phyloP scores from a whole-genome alignment of 2,113 vertebrate genomes.

The Erythrolamprus reginae region DNA sequence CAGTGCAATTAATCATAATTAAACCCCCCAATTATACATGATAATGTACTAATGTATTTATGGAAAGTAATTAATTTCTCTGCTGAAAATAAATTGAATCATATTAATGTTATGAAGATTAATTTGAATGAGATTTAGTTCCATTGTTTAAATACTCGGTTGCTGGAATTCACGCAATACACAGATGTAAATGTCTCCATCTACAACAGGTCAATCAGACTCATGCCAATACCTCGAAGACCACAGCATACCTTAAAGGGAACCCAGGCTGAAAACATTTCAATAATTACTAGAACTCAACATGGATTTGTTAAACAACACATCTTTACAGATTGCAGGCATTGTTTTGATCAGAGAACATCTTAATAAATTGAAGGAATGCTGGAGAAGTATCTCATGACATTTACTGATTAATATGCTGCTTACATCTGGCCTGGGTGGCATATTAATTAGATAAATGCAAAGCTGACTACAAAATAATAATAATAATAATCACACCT shows the following conservation, averaged over 20 bases:
- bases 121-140: constrained; percentile 38
- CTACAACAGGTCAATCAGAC: not conserved
- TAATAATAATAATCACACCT: not conserved
- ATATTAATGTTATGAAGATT: constrained; percentile 45
- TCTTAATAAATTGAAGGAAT: not conserved
- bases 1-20: constrained; percentile 41
- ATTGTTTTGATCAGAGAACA: not conserved
- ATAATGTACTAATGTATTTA: constrained; percentile 49
- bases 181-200: not conserved
- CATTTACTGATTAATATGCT: not conserved
- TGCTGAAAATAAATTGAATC: constrained; percentile 47
- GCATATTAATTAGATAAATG: not conserved
- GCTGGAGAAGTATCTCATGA: not conserved
- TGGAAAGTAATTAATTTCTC: constrained; percentile 49
- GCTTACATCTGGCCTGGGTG: not conserved
- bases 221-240: not conserved
- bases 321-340: not conserved
- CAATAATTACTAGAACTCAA: not conserved
- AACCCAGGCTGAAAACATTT: not conserved
- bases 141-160: constrained; percentile 28
- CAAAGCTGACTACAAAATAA: not conserved
- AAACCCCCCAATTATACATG: constrained; percentile 31
- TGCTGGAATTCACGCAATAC: not conserved
- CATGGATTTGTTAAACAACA: not conserved
- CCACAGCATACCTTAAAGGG: not conserved